A percentile compares a stretch with the other conserved stretches of the same genome.
phyloP scores from a whole-genome alignment of 2,113 vertebrate species.

The Tonatia bakeri region DNA sequence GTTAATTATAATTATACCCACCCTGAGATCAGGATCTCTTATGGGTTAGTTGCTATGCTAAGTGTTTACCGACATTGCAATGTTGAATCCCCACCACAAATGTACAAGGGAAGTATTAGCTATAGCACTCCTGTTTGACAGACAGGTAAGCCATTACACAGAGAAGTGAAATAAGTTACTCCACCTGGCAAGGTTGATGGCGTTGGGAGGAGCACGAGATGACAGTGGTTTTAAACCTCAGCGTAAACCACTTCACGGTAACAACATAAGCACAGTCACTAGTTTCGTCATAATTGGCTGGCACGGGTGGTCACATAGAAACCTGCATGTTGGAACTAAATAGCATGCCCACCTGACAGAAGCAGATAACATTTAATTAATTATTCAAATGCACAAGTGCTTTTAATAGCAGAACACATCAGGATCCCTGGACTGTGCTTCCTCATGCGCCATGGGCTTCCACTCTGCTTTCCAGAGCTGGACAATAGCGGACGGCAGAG shows the following conservation, averaged over 20 bases:
- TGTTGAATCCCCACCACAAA: neutral
- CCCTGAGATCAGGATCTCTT: neutral
- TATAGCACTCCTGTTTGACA: neutral
- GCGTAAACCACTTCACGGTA: neutral
- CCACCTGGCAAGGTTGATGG: neutral
- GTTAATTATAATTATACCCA: neutral
- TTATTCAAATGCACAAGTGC: neutral
- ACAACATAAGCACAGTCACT: neutral
- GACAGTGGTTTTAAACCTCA: neutral
- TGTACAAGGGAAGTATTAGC: neutral
- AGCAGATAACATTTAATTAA: neutral
- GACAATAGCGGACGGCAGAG: neutral
- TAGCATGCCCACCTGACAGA: neutral
- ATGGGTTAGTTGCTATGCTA: neutral
- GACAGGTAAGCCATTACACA: neutral
- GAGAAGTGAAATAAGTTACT: neutral
- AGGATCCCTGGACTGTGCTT: neutral
- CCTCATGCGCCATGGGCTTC: neutral
- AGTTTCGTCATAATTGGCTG: neutral
- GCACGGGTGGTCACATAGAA: neutral
- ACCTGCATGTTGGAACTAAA: neutral
- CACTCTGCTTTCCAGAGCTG: neutral
- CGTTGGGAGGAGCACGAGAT: neutral
- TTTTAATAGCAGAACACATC: neutral
- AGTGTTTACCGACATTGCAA: neutral